These are phyloP conservation scores for Ridgeia piscesae DNA, from an alignment of 1,140 invertebrate genomes.

Conservation along the genomic window DNA sequence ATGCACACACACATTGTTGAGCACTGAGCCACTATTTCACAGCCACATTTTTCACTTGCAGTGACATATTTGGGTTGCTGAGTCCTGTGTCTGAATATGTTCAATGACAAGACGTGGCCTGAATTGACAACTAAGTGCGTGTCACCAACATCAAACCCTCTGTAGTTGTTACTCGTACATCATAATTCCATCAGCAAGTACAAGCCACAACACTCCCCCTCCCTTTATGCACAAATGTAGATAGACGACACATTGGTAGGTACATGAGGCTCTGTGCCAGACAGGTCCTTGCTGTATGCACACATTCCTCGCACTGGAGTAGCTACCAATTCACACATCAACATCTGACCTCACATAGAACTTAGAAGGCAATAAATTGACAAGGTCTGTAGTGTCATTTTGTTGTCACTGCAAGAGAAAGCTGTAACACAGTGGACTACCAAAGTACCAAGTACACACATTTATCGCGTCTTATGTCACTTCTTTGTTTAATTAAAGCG, in stretches of 20 bases:
- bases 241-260: not conserved
- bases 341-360: not conserved
- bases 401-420: not conserved
- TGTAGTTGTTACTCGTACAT: not conserved
- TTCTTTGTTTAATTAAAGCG: too few relatives aligned
- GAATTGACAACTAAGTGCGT: not conserved
- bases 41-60: not conserved
- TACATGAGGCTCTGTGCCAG: not conserved
- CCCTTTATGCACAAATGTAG: not conserved
- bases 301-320: not conserved
- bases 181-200: not conserved
- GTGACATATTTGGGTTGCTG: not conserved
- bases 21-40: too few relatives aligned
- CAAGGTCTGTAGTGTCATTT: not conserved
- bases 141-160: not conserved
- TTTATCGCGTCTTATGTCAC: too few relatives aligned
- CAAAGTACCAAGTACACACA: too few relatives aligned
- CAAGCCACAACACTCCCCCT: not conserved
- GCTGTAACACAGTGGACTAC: not conserved
- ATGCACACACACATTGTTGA: too few relatives aligned
- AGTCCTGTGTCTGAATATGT: not conserved
- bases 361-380: not conserved
- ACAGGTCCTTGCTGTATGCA: not conserved
- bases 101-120: not conserved
- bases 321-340: not conserved